phyloP scores from a whole-genome alignment of 92 coral and sea anemone genomes.

The Epizoanthus scotinus region DNA sequence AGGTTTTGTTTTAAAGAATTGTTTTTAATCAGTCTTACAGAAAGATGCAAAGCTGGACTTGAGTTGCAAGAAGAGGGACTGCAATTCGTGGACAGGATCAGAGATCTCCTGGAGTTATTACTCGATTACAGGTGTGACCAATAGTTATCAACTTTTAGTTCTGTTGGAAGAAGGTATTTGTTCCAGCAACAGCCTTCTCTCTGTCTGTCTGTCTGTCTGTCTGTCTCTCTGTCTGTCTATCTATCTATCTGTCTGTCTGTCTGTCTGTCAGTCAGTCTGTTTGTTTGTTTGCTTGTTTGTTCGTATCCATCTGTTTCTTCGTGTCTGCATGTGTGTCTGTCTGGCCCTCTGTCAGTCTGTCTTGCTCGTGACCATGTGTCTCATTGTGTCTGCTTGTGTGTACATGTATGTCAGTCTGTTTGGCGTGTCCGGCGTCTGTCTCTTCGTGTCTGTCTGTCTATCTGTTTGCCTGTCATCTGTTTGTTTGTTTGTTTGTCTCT shows the following conservation, averaged over 20 bases:
- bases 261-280: neutral
- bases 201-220: neutral
- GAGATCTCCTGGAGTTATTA: constrained; percentile 78
- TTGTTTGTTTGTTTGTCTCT: too few relatives aligned
- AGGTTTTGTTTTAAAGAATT: neutral
- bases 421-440: too few relatives aligned
- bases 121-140: constrained; percentile 83
- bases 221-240: neutral
- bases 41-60: constrained; percentile 61
- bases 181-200: neutral
- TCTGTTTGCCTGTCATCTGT: neutral
- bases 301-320: neutral
- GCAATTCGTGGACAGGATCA: constrained; percentile 83
- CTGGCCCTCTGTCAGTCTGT: neutral
- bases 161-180: neutral
- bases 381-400: too few relatives aligned
- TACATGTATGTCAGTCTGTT: too few relatives aligned
- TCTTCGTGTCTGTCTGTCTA: neutral
- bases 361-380: too few relatives aligned
- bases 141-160: neutral
- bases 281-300: too few relatives aligned
- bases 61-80: constrained; percentile 72
- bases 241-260: neutral
- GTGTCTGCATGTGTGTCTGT: neutral
- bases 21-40: constrained; percentile 63